These are phyloP conservation scores for Popillia japonica DNA, from an alignment of 1,140 invertebrate genomes.

Conservation along the genomic window DNA sequence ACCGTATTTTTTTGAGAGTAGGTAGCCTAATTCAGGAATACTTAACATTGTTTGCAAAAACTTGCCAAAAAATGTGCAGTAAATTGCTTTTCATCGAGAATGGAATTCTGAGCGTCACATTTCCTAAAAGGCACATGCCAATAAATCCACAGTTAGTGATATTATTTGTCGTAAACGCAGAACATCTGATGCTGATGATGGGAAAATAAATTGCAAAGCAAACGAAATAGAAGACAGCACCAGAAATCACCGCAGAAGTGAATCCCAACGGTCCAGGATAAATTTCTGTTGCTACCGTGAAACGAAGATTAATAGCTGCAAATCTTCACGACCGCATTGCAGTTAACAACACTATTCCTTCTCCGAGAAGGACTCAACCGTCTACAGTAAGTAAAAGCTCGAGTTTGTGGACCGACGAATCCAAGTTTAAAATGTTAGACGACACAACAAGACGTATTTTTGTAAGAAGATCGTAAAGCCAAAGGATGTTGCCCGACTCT, in stretches of 20 bases:
- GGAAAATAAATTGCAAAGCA: too few relatives aligned
- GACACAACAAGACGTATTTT: neutral
- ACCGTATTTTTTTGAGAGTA: too few relatives aligned
- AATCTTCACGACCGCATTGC: neutral
- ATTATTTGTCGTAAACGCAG: neutral
- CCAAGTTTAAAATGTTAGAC: neutral
- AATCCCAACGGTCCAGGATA: neutral
- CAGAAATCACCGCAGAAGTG: neutral
- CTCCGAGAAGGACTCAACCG: neutral
- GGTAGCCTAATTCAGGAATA: too few relatives aligned
- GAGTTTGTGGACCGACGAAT: neutral
- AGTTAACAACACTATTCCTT: neutral
- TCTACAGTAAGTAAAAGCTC: neutral
- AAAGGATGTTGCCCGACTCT: neutral
- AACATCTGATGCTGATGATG: too few relatives aligned
- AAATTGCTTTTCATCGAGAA: too few relatives aligned
- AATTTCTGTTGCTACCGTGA: neutral
- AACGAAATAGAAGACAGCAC: neutral
- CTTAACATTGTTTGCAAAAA: too few relatives aligned
- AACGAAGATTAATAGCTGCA: neutral
- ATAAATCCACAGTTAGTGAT: neutral
- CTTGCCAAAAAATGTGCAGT: too few relatives aligned
- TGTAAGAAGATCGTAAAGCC: neutral
- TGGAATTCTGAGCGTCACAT: neutral
- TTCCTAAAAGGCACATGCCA: neutral